Evolutionary conservation across 2,888 invertebrate genomes (phyloP), one percentile per base, ranked within the genome.

Genomic region (Unio pictorum): DNA sequence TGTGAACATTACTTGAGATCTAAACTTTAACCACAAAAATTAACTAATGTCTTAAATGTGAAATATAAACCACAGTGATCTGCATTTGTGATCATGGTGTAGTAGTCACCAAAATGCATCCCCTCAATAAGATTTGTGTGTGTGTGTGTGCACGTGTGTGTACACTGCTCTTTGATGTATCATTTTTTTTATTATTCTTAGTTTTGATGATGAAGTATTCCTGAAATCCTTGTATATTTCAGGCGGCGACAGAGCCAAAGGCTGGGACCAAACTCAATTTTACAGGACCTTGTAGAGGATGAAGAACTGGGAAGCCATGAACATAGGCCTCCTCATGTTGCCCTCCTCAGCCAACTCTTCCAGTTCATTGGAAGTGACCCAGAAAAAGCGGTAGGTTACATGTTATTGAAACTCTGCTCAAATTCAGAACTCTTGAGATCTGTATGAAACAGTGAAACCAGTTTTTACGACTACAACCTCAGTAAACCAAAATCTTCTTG

Each of bases 351-450:
- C 64, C 89, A 89, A 68, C 82, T 89, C n/a, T 89, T 88, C 79
- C 79, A 84, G 3, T 89, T 90, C 72, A 87, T 90, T 58, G 89
- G 89, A 55, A 89, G 87, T 80, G 82, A 87, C 67, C 89, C 90
- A 26, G 87, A 89, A 74, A 87, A 87, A 66, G 85, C 88, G 54
- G 89, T 89, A 75, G 85, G 87, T 81, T 55, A 1, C 30, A 58
- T 11, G 8, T n/a, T 58, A 11, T 58, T n/a, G n/a, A 61, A 26
- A 20, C 30, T 5, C 17, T 30, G 18, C 11, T 61, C 7, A 61
- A 18, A 23, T 20, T 28, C 17, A 30, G 11, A 23, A 20, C 26
- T 58, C 15, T 18, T 11, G 3, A 58, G 11, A 58, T 17, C 2
- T 23, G 26, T 23, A 58, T 11, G 15, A 23, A 20, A 11, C 58